phyloP scores from a whole-genome alignment of 2,888 invertebrate genomes.

The Clitarchus hookeri region DNA sequence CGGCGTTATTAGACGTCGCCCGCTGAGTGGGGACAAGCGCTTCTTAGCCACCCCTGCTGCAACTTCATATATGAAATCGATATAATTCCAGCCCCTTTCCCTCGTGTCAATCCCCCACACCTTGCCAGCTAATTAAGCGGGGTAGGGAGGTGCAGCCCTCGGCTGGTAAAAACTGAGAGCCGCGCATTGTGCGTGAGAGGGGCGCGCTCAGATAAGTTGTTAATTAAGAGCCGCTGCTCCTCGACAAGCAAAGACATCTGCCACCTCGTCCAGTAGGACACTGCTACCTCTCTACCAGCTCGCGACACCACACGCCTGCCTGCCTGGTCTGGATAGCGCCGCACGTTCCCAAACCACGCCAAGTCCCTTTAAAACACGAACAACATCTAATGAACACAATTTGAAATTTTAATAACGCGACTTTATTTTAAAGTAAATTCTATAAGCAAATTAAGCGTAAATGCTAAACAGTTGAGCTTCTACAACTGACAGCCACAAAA shows the following conservation, averaged over 20 bases:
- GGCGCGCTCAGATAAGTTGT: not conserved
- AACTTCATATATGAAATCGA: slow-evolving; percentile 34
- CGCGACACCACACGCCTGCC: too few species aligned
- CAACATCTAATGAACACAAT: too few species aligned
- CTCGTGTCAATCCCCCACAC: not conserved
- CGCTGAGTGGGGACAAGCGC: not conserved
- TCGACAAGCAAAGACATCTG: not conserved
- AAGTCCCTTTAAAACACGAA: too few species aligned
- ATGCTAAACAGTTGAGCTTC: too few species aligned
- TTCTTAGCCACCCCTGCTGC: slow-evolving; percentile 31
- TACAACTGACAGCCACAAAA: too few species aligned
- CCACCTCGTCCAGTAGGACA: too few species aligned
- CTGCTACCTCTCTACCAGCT: too few species aligned
- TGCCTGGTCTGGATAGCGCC: too few species aligned
- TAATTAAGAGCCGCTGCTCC: not conserved
- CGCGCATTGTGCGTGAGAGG: slow-evolving; percentile 16
- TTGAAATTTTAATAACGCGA: too few species aligned
- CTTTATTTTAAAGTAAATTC: too few species aligned
- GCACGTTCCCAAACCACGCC: too few species aligned
- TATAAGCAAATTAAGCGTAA: too few species aligned
- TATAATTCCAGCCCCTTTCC: slow-evolving; percentile 26
- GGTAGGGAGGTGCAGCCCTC: slow-evolving; percentile 8
- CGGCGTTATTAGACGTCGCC: not conserved
- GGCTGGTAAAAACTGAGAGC: slow-evolving; percentile 5
- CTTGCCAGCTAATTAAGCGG: slow-evolving; percentile 34